phyloP scores from a whole-genome alignment of 2,797 vertebrate genomes.

The Dryobates pubescens region DNA sequence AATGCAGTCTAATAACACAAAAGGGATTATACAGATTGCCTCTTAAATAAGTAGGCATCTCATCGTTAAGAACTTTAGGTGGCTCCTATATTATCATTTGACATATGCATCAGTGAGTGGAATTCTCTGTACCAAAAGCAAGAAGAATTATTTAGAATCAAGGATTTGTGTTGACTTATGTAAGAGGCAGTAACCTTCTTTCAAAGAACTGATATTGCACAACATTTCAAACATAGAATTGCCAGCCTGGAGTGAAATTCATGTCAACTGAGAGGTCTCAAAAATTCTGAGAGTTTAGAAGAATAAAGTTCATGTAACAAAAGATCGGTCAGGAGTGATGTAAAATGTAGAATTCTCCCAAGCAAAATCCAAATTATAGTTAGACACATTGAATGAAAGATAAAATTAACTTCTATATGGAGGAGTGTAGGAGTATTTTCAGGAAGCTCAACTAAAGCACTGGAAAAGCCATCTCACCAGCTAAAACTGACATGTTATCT shows the following conservation, averaged over 20 bases:
- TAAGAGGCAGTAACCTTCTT: neutral
- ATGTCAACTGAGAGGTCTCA: neutral
- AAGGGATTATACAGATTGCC: neutral
- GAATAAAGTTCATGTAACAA: neutral
- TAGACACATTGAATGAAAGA: neutral
- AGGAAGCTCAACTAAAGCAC: neutral
- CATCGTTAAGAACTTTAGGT: neutral
- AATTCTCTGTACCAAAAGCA: neutral
- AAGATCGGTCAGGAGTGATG: neutral
- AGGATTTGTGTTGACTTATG: neutral
- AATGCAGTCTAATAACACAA: too few relatives aligned
- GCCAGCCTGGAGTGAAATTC: neutral
- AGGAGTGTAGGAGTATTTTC: neutral
- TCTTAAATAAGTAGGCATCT: neutral
- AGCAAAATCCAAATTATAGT: neutral
- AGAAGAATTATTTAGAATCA: neutral
- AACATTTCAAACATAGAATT: neutral
- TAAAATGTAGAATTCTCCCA: neutral
- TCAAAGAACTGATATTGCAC: neutral
- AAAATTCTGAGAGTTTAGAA: neutral
- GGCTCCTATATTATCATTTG: neutral
- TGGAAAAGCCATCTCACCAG: neutral
- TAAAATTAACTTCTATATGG: neutral
- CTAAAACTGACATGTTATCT: neutral
- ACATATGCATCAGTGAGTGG: neutral